These are phyloP conservation scores for Oriolus oriolus DNA, from an alignment of 2,113 vertebrate species.

Conservation along the genomic window DNA sequence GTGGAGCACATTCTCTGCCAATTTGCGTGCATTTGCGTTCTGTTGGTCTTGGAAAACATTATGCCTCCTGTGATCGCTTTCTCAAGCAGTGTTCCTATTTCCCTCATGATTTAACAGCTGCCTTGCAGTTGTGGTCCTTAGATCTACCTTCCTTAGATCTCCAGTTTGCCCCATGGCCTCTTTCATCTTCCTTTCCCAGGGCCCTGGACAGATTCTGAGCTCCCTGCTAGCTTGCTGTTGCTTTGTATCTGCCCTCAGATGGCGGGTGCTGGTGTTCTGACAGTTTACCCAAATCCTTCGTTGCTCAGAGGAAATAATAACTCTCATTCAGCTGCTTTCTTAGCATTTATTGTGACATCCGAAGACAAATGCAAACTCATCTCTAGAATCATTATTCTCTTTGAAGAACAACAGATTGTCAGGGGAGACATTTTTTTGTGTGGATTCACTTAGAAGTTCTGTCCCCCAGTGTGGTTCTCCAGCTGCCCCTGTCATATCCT, in stretches of 20 bases:
- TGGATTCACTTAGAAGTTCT: constrained; percentile 64
- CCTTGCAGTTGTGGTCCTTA: constrained; percentile 16
- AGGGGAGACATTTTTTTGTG: constrained; percentile 58
- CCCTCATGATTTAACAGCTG: constrained; percentile 11
- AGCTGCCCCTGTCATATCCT: constrained; percentile 58
- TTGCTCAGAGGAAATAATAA: constrained; percentile 56
- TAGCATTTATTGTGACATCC: constrained; percentile 61
- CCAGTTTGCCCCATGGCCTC: constrained; percentile 30
- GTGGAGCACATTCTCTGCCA: neutral
- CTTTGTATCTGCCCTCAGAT: neutral
- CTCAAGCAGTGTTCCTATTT: neutral
- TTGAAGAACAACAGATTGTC: constrained; percentile 65
- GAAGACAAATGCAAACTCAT: constrained; percentile 61
- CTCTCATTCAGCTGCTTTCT: constrained; percentile 52
- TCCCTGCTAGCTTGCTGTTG: neutral
- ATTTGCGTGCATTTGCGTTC: neutral
- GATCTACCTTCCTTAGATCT: constrained; percentile 39
- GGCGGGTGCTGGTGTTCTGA: constrained; percentile 3
- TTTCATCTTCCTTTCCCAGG: constrained; percentile 32
- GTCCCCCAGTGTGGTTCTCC: constrained; percentile 61
- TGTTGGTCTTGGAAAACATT: constrained; percentile 20
- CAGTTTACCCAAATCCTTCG: constrained; percentile 28
- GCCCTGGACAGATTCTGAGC: neutral
- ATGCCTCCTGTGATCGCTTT: neutral
- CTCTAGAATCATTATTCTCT: constrained; percentile 67